These are phyloP conservation scores for Papilio dardanus DNA, from an alignment of 1,140 invertebrate genomes.

Conservation along the genomic window DNA sequence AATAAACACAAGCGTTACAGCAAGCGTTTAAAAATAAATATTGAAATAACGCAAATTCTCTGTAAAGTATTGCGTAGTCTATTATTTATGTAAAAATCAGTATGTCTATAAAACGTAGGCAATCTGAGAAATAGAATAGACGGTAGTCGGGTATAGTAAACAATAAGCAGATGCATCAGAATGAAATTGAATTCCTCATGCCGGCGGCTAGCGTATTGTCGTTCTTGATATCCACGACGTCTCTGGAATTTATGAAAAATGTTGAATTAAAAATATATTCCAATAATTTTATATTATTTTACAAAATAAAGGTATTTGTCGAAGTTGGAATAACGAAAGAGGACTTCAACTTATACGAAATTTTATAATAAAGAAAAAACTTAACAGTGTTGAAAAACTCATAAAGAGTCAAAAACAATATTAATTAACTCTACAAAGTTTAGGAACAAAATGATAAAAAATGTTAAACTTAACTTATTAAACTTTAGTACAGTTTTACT, in stretches of 20 bases:
- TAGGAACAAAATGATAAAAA: too few relatives aligned
- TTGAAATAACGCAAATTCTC: background rate
- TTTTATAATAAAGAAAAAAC: too few relatives aligned
- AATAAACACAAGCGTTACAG: background rate
- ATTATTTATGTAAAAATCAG: background rate
- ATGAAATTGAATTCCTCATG: constrained; percentile 31
- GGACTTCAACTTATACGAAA: too few relatives aligned
- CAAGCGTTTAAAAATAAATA: background rate
- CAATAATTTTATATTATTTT: background rate
- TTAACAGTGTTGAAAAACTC: too few relatives aligned
- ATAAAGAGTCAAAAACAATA: too few relatives aligned
- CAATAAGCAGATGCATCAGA: constrained; percentile 31
- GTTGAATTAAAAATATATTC: constrained; percentile 2
- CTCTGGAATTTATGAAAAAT: constrained; percentile 11
- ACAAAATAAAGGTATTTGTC: too few relatives aligned
- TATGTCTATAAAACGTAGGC: background rate
- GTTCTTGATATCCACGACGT: constrained; percentile 5
- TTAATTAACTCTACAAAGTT: too few relatives aligned
- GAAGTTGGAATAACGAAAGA: too few relatives aligned
- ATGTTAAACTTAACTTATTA: too few relatives aligned
- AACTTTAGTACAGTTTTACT: background rate
- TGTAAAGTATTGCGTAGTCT: background rate
- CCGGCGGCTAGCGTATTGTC: constrained; percentile 14
- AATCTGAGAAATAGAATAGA: constrained; percentile 12
- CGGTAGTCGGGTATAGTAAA: background rate